These are phyloP conservation scores for Eupithecia inturbata DNA, from an alignment of 2,888 invertebrate species.

Conservation along the genomic window DNA sequence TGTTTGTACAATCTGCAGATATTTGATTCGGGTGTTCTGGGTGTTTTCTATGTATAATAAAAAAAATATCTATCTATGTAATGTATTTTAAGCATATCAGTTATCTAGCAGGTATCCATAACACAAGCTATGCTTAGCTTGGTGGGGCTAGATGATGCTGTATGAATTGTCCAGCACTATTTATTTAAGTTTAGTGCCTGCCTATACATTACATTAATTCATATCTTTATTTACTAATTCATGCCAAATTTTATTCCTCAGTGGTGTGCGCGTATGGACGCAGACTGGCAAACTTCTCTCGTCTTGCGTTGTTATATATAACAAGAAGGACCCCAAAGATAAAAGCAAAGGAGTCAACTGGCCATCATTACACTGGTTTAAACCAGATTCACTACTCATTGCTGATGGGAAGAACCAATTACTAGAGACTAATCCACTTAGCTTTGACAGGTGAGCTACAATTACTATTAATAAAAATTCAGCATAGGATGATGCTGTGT, in stretches of 20 bases:
- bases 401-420: conserved; percentile 86
- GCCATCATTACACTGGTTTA: conserved; percentile 85
- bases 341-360: conserved; percentile 61
- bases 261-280: conserved; percentile 86
- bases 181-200: not conserved
- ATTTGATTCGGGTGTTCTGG: too few relatives aligned
- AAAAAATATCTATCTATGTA: too few relatives aligned
- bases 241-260: conserved; percentile 46
- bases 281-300: conserved; percentile 83
- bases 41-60: too few relatives aligned
- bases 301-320: conserved; percentile 51
- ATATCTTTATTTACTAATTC: not conserved
- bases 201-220: not conserved
- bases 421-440: conserved; percentile 84
- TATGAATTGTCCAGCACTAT: not conserved
- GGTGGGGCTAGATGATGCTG: not conserved
- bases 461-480: not conserved
- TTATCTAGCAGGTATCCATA: not conserved
- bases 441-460: conserved; percentile 62
- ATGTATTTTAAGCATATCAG: not conserved
- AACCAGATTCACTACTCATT: conserved; percentile 81
- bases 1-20: too few relatives aligned
- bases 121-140: not conserved
- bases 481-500: too few relatives aligned
- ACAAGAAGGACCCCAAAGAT: conserved; percentile 44